Percentiles rank a stretch among this genome's conserved stretches.
These are phyloP conservation scores for Diaprepes abbreviatus DNA, from an alignment of 2,888 invertebrate genomes.

Conservation along the genomic window DNA sequence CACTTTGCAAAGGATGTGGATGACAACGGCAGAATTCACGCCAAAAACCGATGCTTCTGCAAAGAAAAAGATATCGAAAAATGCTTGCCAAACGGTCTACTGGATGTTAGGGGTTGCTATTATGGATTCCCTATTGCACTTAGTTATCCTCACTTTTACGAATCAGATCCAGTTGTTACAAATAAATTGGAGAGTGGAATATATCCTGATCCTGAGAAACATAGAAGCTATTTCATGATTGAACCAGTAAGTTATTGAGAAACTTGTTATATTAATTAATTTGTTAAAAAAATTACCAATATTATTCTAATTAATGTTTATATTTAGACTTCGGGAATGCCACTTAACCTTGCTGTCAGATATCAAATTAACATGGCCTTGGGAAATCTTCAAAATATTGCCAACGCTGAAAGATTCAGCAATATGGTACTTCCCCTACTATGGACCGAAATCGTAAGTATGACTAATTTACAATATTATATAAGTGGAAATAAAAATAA, in stretches of 20 bases:
- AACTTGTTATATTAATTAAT: too few relatives aligned
- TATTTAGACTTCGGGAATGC: slow-evolving; percentile 77
- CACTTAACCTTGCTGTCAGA: slow-evolving; percentile 82
- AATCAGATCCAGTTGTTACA: slow-evolving; percentile 76
- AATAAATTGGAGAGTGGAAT: slow-evolving; percentile 78
- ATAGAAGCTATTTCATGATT: slow-evolving; percentile 81
- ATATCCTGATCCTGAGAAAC: slow-evolving; percentile 74
- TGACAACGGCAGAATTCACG: slow-evolving; percentile 80
- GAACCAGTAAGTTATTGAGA: slow-evolving; percentile 76
- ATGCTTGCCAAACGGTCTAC: slow-evolving; percentile 81
- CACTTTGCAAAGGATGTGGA: slow-evolving; percentile 82
- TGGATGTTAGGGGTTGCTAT: slow-evolving; percentile 89
- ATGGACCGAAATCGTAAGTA: slow-evolving; percentile 93
- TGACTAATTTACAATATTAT: too few relatives aligned
- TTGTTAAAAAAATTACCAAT: too few relatives aligned
- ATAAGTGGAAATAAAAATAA: too few relatives aligned
- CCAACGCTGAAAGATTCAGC: slow-evolving; percentile 77
- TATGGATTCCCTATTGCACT: slow-evolving; percentile 92
- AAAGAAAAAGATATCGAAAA: slow-evolving; percentile 68
- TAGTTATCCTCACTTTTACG: slow-evolving; percentile 90
- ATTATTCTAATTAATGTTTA: too few relatives aligned
- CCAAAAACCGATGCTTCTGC: slow-evolving; percentile 89
- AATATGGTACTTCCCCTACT: slow-evolving; percentile 83
- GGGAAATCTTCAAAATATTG: slow-evolving; percentile 76
- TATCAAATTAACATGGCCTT: slow-evolving; percentile 92